A percentile compares a stretch with the other conserved stretches of the same genome.
Conservation (phyloP, 2,888 invertebrate species). For the Brachyptera putata region DNA sequence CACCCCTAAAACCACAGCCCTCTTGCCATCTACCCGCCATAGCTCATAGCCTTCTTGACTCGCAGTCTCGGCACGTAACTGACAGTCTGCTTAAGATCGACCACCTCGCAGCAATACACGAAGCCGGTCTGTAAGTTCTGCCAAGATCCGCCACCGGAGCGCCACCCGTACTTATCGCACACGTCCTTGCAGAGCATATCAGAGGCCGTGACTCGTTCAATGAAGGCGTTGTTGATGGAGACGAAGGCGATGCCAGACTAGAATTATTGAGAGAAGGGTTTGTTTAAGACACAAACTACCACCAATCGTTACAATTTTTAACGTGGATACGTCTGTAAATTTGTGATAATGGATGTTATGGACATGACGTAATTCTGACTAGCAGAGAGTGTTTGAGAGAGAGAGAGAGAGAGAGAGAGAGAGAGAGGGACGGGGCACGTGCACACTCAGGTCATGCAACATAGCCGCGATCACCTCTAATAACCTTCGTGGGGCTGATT, state of each 20-base stretch:
- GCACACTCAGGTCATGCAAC: too few relatives aligned
- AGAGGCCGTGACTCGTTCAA: slow-evolving; percentile 34
- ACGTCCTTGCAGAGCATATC: slow-evolving; percentile 42
- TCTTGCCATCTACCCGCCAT: slow-evolving; percentile 1
- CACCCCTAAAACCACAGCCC: too few relatives aligned
- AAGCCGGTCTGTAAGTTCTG: neutral
- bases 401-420: too few relatives aligned
- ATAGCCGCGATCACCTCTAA: too few relatives aligned
- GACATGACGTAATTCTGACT: too few relatives aligned
- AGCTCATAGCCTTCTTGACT: neutral
- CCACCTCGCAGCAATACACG: slow-evolving; percentile 14
- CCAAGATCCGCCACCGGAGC: neutral
- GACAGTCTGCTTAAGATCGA: neutral
- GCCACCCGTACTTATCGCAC: slow-evolving; percentile 43
- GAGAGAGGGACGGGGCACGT: too few relatives aligned
- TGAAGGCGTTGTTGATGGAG: slow-evolving; percentile 50
- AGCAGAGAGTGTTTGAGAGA: too few relatives aligned
- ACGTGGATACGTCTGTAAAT: too few relatives aligned
- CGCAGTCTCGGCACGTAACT: neutral
- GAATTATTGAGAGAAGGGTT: neutral
- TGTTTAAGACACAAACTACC: neutral
- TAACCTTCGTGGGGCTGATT: too few relatives aligned
- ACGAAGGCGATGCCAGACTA: slow-evolving; percentile 48
- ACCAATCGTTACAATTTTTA: too few relatives aligned
- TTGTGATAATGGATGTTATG: too few relatives aligned